A percentile compares a stretch with the other conserved stretches of the same genome.
Conservation (phyloP, 2,113 vertebrate genomes). For the Canis aureus region DNA sequence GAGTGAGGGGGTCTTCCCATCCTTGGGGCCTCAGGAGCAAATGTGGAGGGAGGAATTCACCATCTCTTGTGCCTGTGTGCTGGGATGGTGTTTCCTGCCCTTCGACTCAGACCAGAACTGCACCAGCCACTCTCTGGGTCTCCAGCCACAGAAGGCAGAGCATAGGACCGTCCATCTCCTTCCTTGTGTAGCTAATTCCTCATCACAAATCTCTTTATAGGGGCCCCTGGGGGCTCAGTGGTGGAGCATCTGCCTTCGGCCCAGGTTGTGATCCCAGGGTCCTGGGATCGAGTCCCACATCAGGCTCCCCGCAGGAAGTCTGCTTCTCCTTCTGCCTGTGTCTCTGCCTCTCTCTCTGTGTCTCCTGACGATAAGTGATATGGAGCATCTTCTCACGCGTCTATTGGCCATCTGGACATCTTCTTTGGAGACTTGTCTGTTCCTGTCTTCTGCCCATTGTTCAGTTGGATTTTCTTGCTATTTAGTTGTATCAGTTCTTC, state of each 20-base stretch:
- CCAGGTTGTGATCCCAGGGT: no score
- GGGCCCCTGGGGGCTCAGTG: no score
- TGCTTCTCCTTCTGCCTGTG: no score
- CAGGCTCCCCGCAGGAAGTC: no score
- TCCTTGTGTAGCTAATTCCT: fast-evolving
- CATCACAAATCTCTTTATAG: not conserved
- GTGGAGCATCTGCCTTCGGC: no score
- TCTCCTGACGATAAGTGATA: not conserved
- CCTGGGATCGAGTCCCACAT: no score
- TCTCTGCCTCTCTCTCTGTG: no score
- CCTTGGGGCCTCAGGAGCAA: not conserved
- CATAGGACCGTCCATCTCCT: fast-evolving
- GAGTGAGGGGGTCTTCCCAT: not conserved
- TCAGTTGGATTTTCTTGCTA: not conserved
- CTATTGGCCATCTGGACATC: not conserved
- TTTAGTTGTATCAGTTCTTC: not conserved
- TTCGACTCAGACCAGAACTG: not conserved
- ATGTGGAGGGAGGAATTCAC: not conserved
- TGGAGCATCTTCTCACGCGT: not conserved
- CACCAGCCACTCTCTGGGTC: no score
- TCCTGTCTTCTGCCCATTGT: not conserved
- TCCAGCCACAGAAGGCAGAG: not conserved
- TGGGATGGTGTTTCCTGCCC: no score
- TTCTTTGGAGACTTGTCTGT: not conserved
- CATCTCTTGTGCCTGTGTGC: not conserved